A percentile compares a stretch with the other conserved stretches of the same genome.
phyloP scores from a whole-genome alignment of 2,888 invertebrate species.

The Slavum lentiscoides region DNA sequence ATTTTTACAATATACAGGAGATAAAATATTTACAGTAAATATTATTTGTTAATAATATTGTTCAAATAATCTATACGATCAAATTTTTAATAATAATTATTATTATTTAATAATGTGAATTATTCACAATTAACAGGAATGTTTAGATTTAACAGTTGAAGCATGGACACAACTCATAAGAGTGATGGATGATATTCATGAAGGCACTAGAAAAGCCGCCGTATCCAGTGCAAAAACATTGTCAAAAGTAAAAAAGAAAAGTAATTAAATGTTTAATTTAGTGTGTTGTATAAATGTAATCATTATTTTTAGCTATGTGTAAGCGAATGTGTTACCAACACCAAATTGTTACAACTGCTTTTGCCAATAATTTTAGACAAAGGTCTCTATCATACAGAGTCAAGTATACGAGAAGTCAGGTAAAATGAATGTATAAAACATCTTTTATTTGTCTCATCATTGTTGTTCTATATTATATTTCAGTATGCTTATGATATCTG shows the following conservation, averaged over 20 bases:
- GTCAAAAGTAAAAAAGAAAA: constrained; percentile 69
- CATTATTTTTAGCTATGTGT: constrained; percentile 25
- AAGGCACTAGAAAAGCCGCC: constrained; percentile 78
- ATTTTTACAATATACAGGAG: constrained; percentile 69
- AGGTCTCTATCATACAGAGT: constrained; percentile 78
- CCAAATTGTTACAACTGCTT: constrained; percentile 59
- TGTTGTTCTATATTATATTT: constrained; percentile 36
- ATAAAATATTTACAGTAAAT: constrained; percentile 43
- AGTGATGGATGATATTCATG: constrained; percentile 94
- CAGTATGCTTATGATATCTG: constrained; percentile 82
- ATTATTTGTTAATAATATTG: constrained; percentile 33
- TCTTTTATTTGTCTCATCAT: not conserved
- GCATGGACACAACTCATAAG: constrained; percentile 83
- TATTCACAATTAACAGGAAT: constrained; percentile 58
- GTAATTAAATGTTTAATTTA: constrained; percentile 58
- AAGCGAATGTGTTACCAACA: constrained; percentile 38
- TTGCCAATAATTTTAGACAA: constrained; percentile 79
- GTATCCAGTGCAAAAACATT: constrained; percentile 72
- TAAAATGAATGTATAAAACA: not conserved
- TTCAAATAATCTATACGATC: constrained; percentile 5
- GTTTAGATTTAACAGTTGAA: constrained; percentile 62
- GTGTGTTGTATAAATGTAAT: not conserved
- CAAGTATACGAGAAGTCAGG: constrained; percentile 66
- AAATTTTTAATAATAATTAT: no score
- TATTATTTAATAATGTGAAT: no score